phyloP scores from a whole-genome alignment of 2,888 invertebrate genomes.

The Dromius quadrimaculatus region DNA sequence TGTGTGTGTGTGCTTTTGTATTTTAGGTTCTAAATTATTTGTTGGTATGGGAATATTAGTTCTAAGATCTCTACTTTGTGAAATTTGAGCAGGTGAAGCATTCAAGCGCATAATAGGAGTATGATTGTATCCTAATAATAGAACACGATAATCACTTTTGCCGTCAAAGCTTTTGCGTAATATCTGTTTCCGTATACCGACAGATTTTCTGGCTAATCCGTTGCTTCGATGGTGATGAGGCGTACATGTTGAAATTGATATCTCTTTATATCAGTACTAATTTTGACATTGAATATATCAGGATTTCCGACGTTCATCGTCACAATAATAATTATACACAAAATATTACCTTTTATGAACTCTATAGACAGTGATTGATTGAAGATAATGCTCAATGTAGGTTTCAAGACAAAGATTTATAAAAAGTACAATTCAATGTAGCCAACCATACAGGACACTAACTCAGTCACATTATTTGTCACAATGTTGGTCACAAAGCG shows the following conservation, averaged over 20 bases:
- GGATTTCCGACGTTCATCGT: no score
- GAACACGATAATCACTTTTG: constrained; percentile 54
- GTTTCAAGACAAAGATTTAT: no score
- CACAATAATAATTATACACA: no score
- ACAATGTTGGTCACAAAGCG: no score
- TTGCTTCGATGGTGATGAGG: constrained; percentile 55
- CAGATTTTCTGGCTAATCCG: constrained; percentile 55
- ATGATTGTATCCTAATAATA: constrained; percentile 55
- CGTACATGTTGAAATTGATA: constrained; percentile 52
- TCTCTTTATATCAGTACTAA: constrained; percentile 55
- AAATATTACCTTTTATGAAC: no score
- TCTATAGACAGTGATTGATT: no score
- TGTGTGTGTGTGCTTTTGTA: no score
- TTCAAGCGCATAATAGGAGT: constrained; percentile 52
- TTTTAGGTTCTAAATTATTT: constrained; percentile 53
- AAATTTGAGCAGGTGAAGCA: constrained; percentile 55
- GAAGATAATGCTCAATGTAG: no score
- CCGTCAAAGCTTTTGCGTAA: constrained; percentile 55
- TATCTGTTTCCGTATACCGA: constrained; percentile 56
- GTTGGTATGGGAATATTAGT: constrained; percentile 52
- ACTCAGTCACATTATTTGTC: no score
- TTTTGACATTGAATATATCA: constrained; percentile 53
- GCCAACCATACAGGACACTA: no score
- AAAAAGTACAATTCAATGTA: no score
- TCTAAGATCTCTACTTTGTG: constrained; percentile 54